Evolutionary conservation across 2,888 invertebrate genomes (phyloP).

Genomic region (Seira musarum): DNA sequence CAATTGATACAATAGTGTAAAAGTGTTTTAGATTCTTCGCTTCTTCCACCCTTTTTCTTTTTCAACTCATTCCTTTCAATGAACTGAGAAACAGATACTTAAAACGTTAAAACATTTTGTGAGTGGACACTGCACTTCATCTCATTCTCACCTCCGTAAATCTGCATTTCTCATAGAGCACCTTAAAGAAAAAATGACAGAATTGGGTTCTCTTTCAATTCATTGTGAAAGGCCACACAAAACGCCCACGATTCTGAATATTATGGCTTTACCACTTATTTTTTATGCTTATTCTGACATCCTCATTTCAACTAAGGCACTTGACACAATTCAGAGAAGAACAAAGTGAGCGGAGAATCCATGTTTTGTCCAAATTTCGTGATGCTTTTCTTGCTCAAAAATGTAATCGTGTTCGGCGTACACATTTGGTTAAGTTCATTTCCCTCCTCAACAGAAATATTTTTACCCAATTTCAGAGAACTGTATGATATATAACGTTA

Average conservation of each 20-base stretch:
- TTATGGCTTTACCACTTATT: not conserved
- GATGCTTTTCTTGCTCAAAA: constrained; percentile 8
- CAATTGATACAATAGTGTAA: too few relatives aligned
- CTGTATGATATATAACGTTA: not conserved
- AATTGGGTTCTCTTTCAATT: not conserved
- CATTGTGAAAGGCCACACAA: constrained; percentile 15
- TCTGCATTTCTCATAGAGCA: constrained; percentile 19
- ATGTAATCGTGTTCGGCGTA: not conserved
- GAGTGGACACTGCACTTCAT: not conserved
- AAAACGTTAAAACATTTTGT: too few relatives aligned
- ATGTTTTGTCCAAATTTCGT: not conserved
- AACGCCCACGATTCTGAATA: constrained; percentile 14
- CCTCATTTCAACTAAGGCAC: not conserved
- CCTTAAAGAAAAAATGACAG: not conserved
- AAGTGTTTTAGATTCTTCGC: too few relatives aligned
- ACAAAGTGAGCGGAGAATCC: constrained; percentile 7
- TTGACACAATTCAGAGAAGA: constrained; percentile 16
- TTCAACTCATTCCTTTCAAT: too few relatives aligned
- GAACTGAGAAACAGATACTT: too few relatives aligned
- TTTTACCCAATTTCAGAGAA: constrained; percentile 11
- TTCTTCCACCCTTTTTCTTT: too few relatives aligned
- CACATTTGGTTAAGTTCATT: constrained; percentile 4
- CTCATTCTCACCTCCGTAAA: constrained; percentile 16
- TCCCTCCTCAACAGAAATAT: not conserved
- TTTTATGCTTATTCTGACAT: too few relatives aligned